These are phyloP conservation scores for Aleiodes alternator DNA, from an alignment of 2,888 invertebrate species.

Conservation along the genomic window DNA sequence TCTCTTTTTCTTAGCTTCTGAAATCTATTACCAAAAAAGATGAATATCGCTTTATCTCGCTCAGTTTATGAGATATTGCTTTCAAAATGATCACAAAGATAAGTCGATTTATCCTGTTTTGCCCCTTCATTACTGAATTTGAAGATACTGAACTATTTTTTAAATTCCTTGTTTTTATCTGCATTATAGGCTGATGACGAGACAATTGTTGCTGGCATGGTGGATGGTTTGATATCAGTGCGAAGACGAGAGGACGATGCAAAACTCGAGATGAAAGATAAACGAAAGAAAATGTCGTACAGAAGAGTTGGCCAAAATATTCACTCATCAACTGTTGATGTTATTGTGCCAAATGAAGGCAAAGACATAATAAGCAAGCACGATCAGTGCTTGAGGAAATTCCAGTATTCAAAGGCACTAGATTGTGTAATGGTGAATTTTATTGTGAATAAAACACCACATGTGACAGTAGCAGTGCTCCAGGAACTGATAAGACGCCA, in stretches of 20 bases:
- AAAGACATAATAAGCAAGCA: constrained; percentile 77
- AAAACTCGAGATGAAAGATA: constrained; percentile 68
- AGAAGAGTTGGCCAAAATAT: constrained; percentile 72
- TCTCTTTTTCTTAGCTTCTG: no score
- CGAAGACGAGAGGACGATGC: constrained; percentile 83
- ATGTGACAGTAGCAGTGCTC: constrained; percentile 86
- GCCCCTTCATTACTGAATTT: no score
- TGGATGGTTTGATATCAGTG: constrained; percentile 93
- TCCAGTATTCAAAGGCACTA: constrained; percentile 89
- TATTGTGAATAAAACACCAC: constrained; percentile 82
- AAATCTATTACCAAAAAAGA: no score
- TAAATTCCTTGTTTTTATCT: background rate
- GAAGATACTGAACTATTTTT: no score
- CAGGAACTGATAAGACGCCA: constrained; percentile 91
- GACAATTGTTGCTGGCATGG: constrained; percentile 92
- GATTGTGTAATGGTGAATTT: constrained; percentile 81
- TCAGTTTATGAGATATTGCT: no score
- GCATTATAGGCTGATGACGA: constrained; percentile 81
- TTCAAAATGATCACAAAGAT: no score
- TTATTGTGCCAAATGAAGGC: constrained; percentile 75
- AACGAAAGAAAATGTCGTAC: constrained; percentile 78
- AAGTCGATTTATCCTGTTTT: no score
- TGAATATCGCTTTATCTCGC: no score
- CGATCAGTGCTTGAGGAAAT: constrained; percentile 86
- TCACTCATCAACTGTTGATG: constrained; percentile 76